phyloP scores from a whole-genome alignment of 2,113 vertebrate species.

The Thomomys bottae region DNA sequence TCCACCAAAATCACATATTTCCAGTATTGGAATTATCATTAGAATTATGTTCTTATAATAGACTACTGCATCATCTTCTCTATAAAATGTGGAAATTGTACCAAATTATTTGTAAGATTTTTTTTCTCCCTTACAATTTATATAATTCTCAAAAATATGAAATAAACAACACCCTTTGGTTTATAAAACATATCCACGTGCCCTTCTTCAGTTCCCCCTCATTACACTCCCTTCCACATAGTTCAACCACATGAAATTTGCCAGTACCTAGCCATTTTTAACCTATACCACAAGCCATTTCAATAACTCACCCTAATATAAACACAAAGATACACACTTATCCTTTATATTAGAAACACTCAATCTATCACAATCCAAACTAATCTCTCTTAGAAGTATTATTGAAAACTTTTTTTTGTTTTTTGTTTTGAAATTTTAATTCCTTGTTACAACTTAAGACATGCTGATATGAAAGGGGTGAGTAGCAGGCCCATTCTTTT shows the following conservation, averaged over 20 bases:
- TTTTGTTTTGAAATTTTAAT: conserved; percentile 26
- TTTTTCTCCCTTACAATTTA: background rate
- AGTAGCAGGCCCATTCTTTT: no score
- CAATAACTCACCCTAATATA: background rate
- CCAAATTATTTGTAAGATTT: background rate
- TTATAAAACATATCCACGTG: background rate
- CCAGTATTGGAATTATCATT: background rate
- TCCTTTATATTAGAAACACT: background rate
- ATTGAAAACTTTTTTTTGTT: no score
- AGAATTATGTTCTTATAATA: conserved; percentile 19
- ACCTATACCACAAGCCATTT: background rate
- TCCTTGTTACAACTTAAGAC: conserved; percentile 17
- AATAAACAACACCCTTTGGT: background rate
- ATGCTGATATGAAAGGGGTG: background rate
- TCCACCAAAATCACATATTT: conserved; percentile 19
- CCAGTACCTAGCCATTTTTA: background rate
- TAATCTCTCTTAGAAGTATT: background rate
- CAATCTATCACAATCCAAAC: conserved; percentile 1
- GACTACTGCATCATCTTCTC: background rate
- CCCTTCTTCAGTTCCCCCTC: background rate
- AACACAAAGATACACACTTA: background rate
- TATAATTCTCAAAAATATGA: background rate
- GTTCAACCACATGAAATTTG: background rate
- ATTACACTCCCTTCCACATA: background rate
- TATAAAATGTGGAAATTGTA: conserved; percentile 9